Evolutionary conservation across 2,113 vertebrate genomes (phyloP), one percentile per base, ranked within the genome.

Genomic region (Aptenodytes forsteri): DNA sequence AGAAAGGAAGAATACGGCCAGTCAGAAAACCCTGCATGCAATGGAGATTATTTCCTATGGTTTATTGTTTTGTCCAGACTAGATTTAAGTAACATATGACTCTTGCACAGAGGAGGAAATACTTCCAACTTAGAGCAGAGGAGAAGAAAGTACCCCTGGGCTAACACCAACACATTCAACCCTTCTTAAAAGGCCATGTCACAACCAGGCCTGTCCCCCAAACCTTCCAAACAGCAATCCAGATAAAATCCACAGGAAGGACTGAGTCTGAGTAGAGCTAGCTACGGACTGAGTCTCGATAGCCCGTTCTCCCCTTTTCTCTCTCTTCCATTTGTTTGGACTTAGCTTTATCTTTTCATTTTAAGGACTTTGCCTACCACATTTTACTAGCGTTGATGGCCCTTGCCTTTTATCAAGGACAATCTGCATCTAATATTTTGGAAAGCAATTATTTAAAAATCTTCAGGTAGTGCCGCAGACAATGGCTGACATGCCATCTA

Each of bases 261-360:
- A 9, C 52, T 21, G 42, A 42, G 42, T 14, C 38, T 2, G n/a
- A 81, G n/a, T 13, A 59, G 49, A 52, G n/a, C 38, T 11, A 36
- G 11, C 55, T 4, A n/a, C 0, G 6, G 36, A 13, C 44, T 1
- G 25, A 40, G 13, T 1, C 61, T 23, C 2, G 0, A 34, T 4
- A 65, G 1, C 32, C 50, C 4, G 0, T 47, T 17, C 49, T 79
- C 42, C 38, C 38, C n/a, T 78, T 2, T 58, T 11, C 42, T 42
- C 30, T 58, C 67, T 55, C 56, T 22, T 7, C 2, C 9, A 5
- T 34, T 69, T 40, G 6, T 22, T 79, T 42, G 77, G 56, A 46
- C 44, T 65, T 50, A 36, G 56, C 81, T 87, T 62, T 52, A 32
- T 14, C 65, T 46, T 58, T 27, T 23, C n/a, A 25, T 54, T 80